Base-by-base conservation (phyloP, 2,888 invertebrate genomes). In the Cacoxenus indagator region DNA sequence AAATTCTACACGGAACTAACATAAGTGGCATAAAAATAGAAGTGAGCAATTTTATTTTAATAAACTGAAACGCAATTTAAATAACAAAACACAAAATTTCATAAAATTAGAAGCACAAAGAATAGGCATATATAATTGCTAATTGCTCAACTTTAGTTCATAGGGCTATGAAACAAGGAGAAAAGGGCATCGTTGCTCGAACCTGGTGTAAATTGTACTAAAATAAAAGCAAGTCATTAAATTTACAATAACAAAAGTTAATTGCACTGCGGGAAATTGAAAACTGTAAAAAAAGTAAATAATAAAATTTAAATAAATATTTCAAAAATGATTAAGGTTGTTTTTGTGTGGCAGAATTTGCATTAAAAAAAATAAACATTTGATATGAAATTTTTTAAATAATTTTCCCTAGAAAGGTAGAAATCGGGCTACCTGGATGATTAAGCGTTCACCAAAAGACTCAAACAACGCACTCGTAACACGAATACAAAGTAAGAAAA, bases 41-140 rank as follows among this genome's bases (percentile, higher is more conserved):
- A n/a, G n/a, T n/a, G n/a, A n/a, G n/a, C n/a, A n/a, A n/a, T n/a
- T n/a, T n/a, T n/a, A n/a, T n/a, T n/a, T n/a, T n/a, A n/a, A n/a
- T n/a, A n/a, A n/a, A n/a, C n/a, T n/a, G n/a, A n/a, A n/a, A n/a
- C n/a, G n/a, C n/a, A n/a, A n/a, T n/a, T n/a, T n/a, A n/a, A n/a
- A n/a, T n/a, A n/a, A n/a, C n/a, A n/a, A n/a, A n/a, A n/a, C n/a
- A n/a, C n/a, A n/a, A n/a, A n/a, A n/a, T n/a, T n/a, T n/a, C n/a
- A n/a, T n/a, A n/a, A n/a, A n/a, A n/a, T n/a, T n/a, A n/a, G n/a
- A n/a, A n/a, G n/a, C n/a, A n/a, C n/a, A n/a, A n/a, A n/a, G n/a
- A n/a, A n/a, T n/a, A n/a, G n/a, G n/a, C n/a, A n/a, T n/a, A 82
- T 80, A 81, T 82, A 81, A 81, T 81, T 73, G 80, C 80, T 81